Evolutionary conservation across 1,140 invertebrate species (phyloP).

Genomic region (Aphelenchoides fujianensis): DNA sequence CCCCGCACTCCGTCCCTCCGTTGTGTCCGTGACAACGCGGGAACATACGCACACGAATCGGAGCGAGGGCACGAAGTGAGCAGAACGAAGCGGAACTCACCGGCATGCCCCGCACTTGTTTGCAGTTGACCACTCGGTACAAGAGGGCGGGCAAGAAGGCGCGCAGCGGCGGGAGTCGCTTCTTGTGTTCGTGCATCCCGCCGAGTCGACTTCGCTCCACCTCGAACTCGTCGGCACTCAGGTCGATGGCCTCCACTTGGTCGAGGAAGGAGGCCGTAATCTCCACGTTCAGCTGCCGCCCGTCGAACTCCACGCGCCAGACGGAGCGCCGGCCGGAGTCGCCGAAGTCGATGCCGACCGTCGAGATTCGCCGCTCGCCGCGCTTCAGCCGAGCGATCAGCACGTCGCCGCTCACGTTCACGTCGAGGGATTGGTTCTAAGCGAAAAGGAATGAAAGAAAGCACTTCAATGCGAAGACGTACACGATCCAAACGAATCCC

Average conservation of each 20-base stretch:
- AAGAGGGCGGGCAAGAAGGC: conserved; percentile 64
- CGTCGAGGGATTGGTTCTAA: conserved; percentile 71
- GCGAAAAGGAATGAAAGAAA: conserved; percentile 43
- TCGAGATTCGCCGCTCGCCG: conserved; percentile 62
- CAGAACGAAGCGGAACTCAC: conserved; percentile 22
- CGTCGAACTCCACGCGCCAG: conserved; percentile 67
- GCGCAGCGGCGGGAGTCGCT: conserved; percentile 62
- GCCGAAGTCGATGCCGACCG: conserved; percentile 85
- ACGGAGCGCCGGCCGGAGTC: conserved; percentile 79
- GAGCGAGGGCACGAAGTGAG: neutral
- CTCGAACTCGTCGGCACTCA: conserved; percentile 75
- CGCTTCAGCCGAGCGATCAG: conserved; percentile 70
- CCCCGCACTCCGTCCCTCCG: neutral
- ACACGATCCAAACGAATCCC: conserved; percentile 21
- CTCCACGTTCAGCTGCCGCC: conserved; percentile 68
- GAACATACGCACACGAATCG: neutral
- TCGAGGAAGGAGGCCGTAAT: conserved; percentile 83
- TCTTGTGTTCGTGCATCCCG: conserved; percentile 63
- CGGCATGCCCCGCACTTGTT: conserved; percentile 69
- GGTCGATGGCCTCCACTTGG: conserved; percentile 76
- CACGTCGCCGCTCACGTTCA: conserved; percentile 78
- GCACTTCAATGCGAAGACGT: conserved; percentile 38
- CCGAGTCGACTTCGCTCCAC: conserved; percentile 69
- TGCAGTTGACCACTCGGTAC: conserved; percentile 76
- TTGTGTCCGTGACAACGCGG: neutral